A percentile compares a stretch with the other conserved stretches of the same genome.
Evolutionary conservation across 2,797 vertebrate species (phyloP).

Genomic region (Moxostoma hubbsi): DNA sequence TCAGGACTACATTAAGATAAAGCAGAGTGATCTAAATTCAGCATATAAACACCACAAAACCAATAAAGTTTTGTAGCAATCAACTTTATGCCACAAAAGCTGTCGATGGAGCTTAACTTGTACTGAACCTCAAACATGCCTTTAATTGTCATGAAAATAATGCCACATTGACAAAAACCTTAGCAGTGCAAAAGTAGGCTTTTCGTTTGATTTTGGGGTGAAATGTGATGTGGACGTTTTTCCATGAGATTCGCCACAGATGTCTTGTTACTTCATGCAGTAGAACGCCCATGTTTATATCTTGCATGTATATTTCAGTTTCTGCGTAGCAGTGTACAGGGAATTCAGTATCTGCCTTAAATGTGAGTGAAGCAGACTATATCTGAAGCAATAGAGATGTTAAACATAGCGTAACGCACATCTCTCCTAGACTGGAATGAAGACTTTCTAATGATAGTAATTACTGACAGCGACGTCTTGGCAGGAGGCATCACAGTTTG

Average conservation of each 20-base stretch:
- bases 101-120: no score
- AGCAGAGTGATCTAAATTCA: background rate
- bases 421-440: slow-evolving; percentile 40
- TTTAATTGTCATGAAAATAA: no score
- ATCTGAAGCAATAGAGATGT: slow-evolving; percentile 40
- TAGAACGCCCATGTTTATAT: background rate
- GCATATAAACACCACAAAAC: background rate
- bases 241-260: background rate
- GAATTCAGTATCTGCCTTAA: slow-evolving; percentile 33
- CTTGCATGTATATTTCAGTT: background rate
- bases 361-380: slow-evolving; percentile 16
- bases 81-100: no score
- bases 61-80: no score
- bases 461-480: slow-evolving; percentile 46
- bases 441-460: slow-evolving; percentile 54
- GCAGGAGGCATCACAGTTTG: slow-evolving; percentile 47
- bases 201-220: background rate
- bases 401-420: slow-evolving; percentile 37
- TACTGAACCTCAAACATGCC: no score
- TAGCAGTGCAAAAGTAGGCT: background rate
- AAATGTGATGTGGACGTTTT: background rate
- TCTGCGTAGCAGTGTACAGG: background rate
- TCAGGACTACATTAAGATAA: background rate
- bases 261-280: background rate
- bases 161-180: no score